These are phyloP conservation scores for Acanthiza pusilla DNA, from an alignment of 2,797 vertebrate species.

Conservation along the genomic window DNA sequence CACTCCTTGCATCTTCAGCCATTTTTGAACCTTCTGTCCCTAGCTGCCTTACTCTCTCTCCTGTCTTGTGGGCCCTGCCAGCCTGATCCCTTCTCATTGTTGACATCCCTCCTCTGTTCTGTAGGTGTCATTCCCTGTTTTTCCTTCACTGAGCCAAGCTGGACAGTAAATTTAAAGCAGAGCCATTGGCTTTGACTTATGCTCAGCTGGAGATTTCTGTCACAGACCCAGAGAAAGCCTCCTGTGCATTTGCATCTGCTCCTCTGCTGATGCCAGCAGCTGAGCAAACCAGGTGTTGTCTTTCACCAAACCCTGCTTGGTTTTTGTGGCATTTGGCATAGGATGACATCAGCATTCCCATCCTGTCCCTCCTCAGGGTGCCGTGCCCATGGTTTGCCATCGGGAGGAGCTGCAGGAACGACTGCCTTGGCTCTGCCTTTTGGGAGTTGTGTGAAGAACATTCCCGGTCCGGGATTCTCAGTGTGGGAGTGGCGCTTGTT, in stretches of 20 bases:
- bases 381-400: background rate
- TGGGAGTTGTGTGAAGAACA: rapidly evolving
- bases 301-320: background rate
- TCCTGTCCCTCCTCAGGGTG: background rate
- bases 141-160: background rate
- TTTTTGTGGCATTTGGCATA: rapidly evolving
- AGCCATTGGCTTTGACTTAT: background rate
- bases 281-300: background rate
- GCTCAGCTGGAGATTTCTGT: background rate
- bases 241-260: background rate
- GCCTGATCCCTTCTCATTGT: background rate
- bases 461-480: background rate
- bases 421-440: background rate
- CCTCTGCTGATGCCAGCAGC: background rate
- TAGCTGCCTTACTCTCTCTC: background rate
- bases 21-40: background rate
- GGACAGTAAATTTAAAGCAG: background rate
- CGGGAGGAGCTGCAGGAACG: conserved; percentile 25
- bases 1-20: background rate
- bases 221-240: background rate
- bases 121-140: background rate
- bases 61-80: background rate
- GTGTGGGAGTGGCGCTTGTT: rapidly evolving
- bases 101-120: background rate
- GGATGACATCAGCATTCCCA: background rate